Base-by-base conservation (phyloP, 2,797 vertebrate genomes). In the Adelosebastes latens region DNA sequence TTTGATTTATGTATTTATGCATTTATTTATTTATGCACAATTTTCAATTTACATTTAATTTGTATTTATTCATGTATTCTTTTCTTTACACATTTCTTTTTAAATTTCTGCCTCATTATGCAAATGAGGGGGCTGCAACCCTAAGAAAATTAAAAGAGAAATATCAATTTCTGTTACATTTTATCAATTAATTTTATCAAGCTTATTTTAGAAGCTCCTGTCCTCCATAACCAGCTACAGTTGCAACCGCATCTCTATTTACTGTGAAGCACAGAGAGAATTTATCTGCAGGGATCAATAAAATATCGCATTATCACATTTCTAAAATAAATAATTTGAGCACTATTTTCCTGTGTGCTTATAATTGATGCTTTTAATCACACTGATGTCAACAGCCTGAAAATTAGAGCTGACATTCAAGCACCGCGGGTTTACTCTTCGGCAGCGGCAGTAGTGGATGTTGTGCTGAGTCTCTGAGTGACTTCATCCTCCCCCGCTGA, bases 401-500 rank as follows among this genome's bases (percentile, higher is more conserved):
- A 69, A 75, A 78, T 79, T 31, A 6, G 29, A 77, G 75, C 29
- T 92, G 89, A 79, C 72, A 83, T 84, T 88, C 18, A 52, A 79
- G 39, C 46, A 8, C 4, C 1, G 3, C 78, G 70, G 56, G 64
- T 64, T 77, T 82, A 72, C 72, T 68, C 34, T 69, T 56, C 13
- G 10, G 46, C 53, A 2, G 29, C 24, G 20, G 62, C 42, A 64
- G 39, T 22, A 72, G 71, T 83, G 69, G 64, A 61, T 55, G 70
- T 89, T 67, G 2, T 56, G 71, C 84, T 88, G 83, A 81, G 83
- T 81, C 24, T 75, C 75, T 2, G n/a, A 62, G 68, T 68, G 88
- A 82, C 87, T 80, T 86, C 52, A 77, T 65, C 42, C 55, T 68
- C 83, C 66, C 79, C 72, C 25, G 71, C 85, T 90, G 86, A 69